A percentile compares a stretch with the other conserved stretches of the same genome.
Conservation (phyloP, 2,888 invertebrate species). For the Macrophya alboannulata region DNA sequence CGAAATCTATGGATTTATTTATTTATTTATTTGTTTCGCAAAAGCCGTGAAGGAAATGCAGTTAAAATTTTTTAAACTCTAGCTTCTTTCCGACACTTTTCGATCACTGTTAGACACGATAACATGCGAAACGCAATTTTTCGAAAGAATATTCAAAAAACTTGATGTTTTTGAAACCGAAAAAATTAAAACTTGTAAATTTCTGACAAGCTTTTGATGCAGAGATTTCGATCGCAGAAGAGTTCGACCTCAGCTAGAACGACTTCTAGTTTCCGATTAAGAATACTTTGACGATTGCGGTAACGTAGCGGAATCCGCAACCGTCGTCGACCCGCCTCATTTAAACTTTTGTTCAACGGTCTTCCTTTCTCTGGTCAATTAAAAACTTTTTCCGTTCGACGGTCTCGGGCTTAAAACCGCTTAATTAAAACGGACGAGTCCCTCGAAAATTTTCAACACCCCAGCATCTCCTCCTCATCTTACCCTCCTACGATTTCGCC, state of each 20-base stretch:
- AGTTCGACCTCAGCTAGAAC: background rate
- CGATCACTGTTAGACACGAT: background rate
- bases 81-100: background rate
- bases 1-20: background rate
- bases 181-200: background rate
- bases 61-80: background rate
- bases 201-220: background rate
- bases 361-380: slow-evolving; percentile 31
- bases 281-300: background rate
- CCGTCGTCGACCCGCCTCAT: background rate
- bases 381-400: slow-evolving; percentile 21
- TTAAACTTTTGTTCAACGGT: slow-evolving; percentile 35
- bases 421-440: slow-evolving; percentile 30
- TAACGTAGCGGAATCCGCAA: background rate
- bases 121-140: background rate
- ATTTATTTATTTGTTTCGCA: background rate
- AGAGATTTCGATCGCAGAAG: background rate
- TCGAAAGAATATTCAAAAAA: background rate
- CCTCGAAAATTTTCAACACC: background rate
- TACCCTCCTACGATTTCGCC: no score
- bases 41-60: background rate
- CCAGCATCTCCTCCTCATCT: background rate
- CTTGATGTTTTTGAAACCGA: background rate
- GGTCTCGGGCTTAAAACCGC: slow-evolving; percentile 10
- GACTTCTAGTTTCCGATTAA: background rate